Evolutionary conservation across 2,113 vertebrate species (phyloP).

Genomic region (Globicephala melas): DNA sequence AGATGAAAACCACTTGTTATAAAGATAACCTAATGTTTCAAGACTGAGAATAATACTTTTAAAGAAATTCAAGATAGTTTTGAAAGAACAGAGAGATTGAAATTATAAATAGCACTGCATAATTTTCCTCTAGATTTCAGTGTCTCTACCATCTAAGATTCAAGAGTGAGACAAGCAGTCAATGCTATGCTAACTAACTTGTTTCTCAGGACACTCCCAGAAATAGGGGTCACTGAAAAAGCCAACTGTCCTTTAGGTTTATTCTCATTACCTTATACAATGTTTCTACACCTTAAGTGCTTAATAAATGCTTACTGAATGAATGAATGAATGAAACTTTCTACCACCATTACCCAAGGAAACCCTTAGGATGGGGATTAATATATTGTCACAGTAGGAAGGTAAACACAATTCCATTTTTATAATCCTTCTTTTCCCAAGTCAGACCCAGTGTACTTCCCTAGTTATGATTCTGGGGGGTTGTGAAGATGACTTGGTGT

Average conservation of each 20-base stretch:
- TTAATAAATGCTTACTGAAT: not conserved
- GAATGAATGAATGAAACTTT: not conserved
- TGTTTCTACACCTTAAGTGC: not conserved
- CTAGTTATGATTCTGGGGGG: not conserved
- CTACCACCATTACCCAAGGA: not conserved
- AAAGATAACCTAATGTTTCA: conserved; percentile 15
- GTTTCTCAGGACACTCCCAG: not conserved
- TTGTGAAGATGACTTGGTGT: not conserved
- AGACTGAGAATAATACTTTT: not conserved
- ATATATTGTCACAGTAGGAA: not conserved
- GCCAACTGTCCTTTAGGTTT: not conserved
- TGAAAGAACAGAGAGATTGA: not conserved
- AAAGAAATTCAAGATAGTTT: not conserved
- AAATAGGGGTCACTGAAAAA: not conserved
- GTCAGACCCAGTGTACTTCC: not conserved
- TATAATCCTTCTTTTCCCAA: not conserved
- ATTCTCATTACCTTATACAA: not conserved
- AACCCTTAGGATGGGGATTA: not conserved
- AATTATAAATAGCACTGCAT: not conserved
- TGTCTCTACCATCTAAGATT: not conserved
- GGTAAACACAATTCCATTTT: not conserved
- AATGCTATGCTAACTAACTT: not conserved
- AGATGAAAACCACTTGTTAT: conserved; percentile 5
- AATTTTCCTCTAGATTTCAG: not conserved
- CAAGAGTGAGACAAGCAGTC: not conserved